Evolutionary conservation across 2,797 vertebrate genomes (phyloP), one percentile per base, ranked within the genome.

Genomic region (Hippopotamyrus pictus): DNA sequence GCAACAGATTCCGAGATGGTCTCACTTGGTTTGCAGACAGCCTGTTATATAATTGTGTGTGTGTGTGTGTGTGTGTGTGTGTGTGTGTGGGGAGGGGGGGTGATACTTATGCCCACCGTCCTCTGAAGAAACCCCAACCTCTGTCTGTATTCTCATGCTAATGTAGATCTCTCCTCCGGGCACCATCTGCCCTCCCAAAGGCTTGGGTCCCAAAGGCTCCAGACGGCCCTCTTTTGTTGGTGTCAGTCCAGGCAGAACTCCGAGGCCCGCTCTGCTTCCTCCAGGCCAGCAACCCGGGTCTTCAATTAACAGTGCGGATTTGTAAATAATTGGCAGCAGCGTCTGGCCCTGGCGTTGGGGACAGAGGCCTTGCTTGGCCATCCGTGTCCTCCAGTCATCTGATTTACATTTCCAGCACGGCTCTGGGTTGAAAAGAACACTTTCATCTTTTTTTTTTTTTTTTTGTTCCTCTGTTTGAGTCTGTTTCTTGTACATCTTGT

Each of bases 131-230:
- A 37, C 54, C 44, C 57, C 82, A 82, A 65, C 86, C 57, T 79
- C 48, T 53, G 76, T 87, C 48, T 53, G 76, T 86, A 90, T 90
- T 90, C 87, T 90, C 33, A 90, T 90, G 89, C 59, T 90, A 90
- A 90, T 90, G 59, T 54, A 59, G 87, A 37, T 87, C 76, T 51
- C 59, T 59, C 79, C 88, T 88, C 79, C 82, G 33, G 41, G 79
- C 57, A 86, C 89, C 89, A 90, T 90, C 89, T 90, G 89, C 79
- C 48, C 57, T 90, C 89, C 87, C 89, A 85, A 87, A 88, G 87
- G 89, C 82, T 48, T 12, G 14, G 17, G 89, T 76, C 79, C 53
- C 87, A 44, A 50, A 69, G 73, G 46, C 25, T 88, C 87, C 73
- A 90, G 89, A 88, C 87, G 89, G 57, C 11, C 25, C 22, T 48